These are phyloP conservation scores for Synanthedon andrenaeformis DNA, from an alignment of 2,888 invertebrate species.

Conservation along the genomic window DNA sequence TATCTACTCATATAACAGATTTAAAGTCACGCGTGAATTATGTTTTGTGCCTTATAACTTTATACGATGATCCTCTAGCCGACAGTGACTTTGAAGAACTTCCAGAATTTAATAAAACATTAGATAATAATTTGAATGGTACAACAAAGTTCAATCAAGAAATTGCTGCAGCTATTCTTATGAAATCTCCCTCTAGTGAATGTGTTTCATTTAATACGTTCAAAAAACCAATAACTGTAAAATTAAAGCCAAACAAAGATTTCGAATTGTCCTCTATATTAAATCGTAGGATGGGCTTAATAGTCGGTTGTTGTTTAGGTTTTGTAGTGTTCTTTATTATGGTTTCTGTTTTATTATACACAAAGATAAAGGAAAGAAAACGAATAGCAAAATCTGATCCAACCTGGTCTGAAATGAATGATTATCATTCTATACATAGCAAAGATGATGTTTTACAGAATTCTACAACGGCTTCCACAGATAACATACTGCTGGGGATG, in stretches of 20 bases:
- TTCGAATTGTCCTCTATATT: conserved; percentile 42
- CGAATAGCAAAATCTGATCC: conserved; percentile 61
- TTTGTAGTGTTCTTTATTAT: conserved; percentile 59
- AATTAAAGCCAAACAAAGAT: conserved; percentile 35
- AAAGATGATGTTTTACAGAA: conserved; percentile 58
- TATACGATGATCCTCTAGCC: conserved; percentile 41
- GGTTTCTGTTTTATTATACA: conserved; percentile 56
- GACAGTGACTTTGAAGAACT: conserved; percentile 26
- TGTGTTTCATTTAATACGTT: conserved; percentile 56
- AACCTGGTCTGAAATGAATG: conserved; percentile 60
- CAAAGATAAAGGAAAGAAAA: conserved; percentile 60
- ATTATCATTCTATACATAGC: conserved; percentile 60
- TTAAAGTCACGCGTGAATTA: conserved; percentile 46
- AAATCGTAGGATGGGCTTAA: conserved; percentile 56
- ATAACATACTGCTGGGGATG: conserved; percentile 63
- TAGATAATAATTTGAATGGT: conserved; percentile 25
- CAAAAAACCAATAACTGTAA: conserved; percentile 30
- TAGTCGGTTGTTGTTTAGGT: conserved; percentile 59
- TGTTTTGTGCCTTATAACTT: conserved; percentile 47
- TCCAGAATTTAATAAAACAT: conserved; percentile 26
- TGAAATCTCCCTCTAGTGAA: conserved; percentile 56
- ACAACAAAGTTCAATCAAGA: conserved; percentile 44
- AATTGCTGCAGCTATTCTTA: conserved; percentile 41
- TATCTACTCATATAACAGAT: conserved; percentile 43
- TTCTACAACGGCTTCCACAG: conserved; percentile 58